Conservation (phyloP, 2,113 vertebrate species). For the Xyrauchen texanus region DNA sequence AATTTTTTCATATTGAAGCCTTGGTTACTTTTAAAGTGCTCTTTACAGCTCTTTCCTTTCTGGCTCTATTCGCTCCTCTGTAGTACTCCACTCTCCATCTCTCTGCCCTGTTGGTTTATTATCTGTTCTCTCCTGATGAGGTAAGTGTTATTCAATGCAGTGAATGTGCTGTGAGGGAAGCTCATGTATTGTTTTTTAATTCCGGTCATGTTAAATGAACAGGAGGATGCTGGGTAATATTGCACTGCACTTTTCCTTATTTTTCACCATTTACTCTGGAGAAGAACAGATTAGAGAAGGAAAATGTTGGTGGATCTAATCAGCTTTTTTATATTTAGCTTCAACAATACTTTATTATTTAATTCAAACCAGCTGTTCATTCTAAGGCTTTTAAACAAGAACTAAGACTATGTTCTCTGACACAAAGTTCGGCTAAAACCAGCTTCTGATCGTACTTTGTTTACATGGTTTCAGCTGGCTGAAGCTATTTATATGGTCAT, state of each 20-base stretch:
- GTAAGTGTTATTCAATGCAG: constrained; percentile 37
- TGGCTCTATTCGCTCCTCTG: constrained; percentile 39
- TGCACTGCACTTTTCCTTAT: not conserved
- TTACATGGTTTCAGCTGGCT: too few species aligned
- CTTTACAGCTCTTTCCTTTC: not conserved
- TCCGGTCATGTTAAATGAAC: constrained; percentile 9
- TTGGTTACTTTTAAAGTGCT: constrained; percentile 30
- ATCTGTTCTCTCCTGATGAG: not conserved
- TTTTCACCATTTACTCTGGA: constrained; percentile 7
- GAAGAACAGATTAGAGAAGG: not conserved
- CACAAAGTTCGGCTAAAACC: too few species aligned
- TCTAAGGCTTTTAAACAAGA: too few species aligned
- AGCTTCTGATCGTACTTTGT: too few species aligned
- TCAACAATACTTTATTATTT: not conserved
- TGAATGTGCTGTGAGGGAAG: constrained; percentile 6
- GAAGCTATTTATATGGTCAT: too few species aligned
- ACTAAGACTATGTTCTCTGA: too few species aligned
- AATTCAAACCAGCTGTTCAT: too few species aligned
- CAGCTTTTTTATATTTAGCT: not conserved
- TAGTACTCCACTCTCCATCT: constrained; percentile 20
- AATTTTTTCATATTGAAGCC: not conserved
- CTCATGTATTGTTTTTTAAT: not conserved
- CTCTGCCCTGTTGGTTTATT: not conserved
- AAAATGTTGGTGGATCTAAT: not conserved
- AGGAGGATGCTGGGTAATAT: constrained; percentile 9